phyloP scores from a whole-genome alignment of 1,140 invertebrate genomes.

The Acyrthosiphon pisum region DNA sequence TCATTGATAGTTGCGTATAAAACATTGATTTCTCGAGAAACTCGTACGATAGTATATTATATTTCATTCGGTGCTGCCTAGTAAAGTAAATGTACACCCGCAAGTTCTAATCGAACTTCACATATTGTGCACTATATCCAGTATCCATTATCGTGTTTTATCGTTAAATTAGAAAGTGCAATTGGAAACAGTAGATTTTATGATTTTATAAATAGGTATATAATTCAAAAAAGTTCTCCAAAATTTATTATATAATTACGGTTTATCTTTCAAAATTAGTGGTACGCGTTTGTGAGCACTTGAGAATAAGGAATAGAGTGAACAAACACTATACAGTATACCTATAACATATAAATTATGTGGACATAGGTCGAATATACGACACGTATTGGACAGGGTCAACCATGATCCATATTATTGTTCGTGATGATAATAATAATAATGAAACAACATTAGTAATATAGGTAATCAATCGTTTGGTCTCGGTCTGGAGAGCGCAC shows the following conservation, averaged over 20 bases:
- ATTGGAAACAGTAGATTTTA: background rate
- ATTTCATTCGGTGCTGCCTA: background rate
- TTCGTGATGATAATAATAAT: background rate
- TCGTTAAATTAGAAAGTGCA: background rate
- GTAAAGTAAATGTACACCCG: background rate
- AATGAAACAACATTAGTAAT: constrained; percentile 8
- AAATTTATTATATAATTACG: background rate
- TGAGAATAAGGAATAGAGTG: background rate
- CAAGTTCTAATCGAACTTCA: background rate
- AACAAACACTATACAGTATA: background rate
- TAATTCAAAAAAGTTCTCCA: too few species aligned
- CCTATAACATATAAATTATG: background rate
- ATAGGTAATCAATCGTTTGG: background rate
- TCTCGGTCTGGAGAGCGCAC: background rate
- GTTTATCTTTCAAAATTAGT: background rate
- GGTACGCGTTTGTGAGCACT: background rate
- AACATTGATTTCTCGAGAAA: background rate
- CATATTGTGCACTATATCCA: background rate
- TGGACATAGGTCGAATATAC: background rate
- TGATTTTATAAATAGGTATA: too few species aligned
- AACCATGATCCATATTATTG: too few species aligned
- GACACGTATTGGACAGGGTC: too few species aligned
- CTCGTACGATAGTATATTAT: background rate
- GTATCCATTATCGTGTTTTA: background rate
- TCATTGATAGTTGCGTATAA: background rate